Evolutionary conservation across 2,113 vertebrate species (phyloP).

Genomic region (Nothoprocta perdicaria): DNA sequence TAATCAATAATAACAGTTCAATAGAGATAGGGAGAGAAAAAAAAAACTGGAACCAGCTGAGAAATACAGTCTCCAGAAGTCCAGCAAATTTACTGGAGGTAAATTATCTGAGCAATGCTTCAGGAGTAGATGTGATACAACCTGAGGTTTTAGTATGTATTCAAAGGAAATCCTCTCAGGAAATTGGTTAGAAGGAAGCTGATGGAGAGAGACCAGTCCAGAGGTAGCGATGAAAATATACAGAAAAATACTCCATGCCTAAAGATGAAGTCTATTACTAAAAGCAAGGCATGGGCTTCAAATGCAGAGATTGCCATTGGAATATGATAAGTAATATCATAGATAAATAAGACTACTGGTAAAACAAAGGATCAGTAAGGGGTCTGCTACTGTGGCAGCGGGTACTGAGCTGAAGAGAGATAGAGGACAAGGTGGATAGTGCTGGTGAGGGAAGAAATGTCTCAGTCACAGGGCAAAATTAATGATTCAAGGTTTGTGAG

Average conservation of each 20-base stretch:
- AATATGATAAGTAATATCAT: neutral
- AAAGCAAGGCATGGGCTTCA: neutral
- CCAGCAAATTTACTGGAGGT: neutral
- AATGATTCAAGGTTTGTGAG: neutral
- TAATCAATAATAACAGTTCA: neutral
- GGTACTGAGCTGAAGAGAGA: fast-evolving
- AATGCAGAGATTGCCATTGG: neutral
- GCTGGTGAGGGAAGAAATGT: neutral
- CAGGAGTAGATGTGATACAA: neutral
- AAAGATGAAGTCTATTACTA: neutral
- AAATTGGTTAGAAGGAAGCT: neutral
- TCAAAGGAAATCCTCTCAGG: neutral
- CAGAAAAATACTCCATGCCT: neutral
- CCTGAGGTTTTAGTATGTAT: neutral
- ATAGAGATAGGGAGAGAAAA: neutral
- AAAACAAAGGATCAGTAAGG: fast-evolving
- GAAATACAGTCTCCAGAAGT: neutral
- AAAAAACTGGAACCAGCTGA: neutral
- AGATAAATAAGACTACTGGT: neutral
- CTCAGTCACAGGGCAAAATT: neutral
- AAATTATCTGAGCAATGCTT: neutral
- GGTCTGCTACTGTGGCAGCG: neutral
- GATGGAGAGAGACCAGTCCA: neutral
- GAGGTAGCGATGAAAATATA: neutral
- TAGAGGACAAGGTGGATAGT: neutral